These are phyloP conservation scores for Gavia stellata DNA, from an alignment of 2,113 vertebrate species.

Conservation along the genomic window DNA sequence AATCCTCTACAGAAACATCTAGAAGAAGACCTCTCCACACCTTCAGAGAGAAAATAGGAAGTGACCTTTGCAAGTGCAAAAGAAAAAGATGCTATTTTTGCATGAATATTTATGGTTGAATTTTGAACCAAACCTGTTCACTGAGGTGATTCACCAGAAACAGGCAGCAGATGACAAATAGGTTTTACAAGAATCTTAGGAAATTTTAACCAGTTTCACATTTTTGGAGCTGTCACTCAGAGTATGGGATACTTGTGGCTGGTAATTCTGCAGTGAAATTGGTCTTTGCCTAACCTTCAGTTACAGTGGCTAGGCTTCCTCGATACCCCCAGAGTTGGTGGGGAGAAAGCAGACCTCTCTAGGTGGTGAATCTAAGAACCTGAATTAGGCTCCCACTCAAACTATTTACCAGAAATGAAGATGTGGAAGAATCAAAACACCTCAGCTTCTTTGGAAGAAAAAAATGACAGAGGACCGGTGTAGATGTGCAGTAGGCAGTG, in stretches of 20 bases:
- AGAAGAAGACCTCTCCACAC: neutral
- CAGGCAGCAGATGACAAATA: neutral
- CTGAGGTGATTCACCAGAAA: neutral
- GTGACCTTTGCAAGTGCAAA: neutral
- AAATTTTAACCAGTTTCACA: neutral
- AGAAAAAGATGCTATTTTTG: neutral
- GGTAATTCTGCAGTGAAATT: neutral
- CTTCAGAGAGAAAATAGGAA: neutral
- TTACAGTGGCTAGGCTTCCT: neutral
- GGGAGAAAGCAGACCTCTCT: neutral
- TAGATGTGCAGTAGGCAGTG: neutral
- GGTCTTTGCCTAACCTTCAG: neutral
- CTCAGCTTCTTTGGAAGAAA: neutral
- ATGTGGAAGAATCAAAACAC: neutral
- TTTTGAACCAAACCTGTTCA: neutral
- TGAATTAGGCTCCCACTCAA: neutral
- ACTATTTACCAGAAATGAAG: neutral
- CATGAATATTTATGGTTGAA: neutral
- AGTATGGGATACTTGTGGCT: neutral
- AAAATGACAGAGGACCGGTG: neutral
- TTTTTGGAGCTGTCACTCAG: neutral
- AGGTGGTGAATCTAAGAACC: neutral
- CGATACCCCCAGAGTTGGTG: fast-evolving
- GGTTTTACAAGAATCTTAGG: neutral
- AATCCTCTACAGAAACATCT: neutral